Conservation (phyloP, 2,113 vertebrate genomes). For the Hypocryptadius cinnamomeus region DNA sequence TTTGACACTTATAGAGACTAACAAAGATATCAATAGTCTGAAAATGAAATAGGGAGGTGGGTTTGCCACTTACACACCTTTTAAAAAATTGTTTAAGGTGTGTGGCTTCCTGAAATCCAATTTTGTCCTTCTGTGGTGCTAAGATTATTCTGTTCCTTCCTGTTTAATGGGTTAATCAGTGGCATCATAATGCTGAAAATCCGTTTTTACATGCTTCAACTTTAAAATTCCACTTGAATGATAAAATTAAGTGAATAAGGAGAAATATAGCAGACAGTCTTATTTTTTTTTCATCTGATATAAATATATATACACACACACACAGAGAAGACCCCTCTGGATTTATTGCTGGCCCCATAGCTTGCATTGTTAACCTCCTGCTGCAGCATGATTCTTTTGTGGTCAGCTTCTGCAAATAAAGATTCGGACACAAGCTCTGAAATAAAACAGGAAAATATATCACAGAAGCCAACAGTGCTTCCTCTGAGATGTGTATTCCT, state of each 20-base stretch:
- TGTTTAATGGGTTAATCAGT: not conserved
- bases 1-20: not conserved
- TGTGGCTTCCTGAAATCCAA: not conserved
- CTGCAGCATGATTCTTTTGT: not conserved
- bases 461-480: not conserved
- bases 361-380: not conserved
- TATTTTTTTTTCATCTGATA: not conserved
- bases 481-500: not conserved
- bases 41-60: not conserved
- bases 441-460: not conserved
- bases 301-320: fast-evolving
- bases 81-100: not conserved
- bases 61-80: not conserved
- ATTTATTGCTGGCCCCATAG: not conserved
- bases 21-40: not conserved
- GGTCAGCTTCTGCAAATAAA: not conserved
- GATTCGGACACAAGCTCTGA: not conserved
- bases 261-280: not conserved
- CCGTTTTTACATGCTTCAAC: not conserved
- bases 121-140: not conserved
- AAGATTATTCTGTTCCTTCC: not conserved
- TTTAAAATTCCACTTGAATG: not conserved
- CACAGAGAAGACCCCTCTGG: not conserved
- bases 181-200: not conserved
- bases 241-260: not conserved